A percentile compares a stretch with the other conserved stretches of the same genome.
These are phyloP conservation scores for Pocota personata DNA, from an alignment of 2,888 invertebrate species.

Conservation along the genomic window DNA sequence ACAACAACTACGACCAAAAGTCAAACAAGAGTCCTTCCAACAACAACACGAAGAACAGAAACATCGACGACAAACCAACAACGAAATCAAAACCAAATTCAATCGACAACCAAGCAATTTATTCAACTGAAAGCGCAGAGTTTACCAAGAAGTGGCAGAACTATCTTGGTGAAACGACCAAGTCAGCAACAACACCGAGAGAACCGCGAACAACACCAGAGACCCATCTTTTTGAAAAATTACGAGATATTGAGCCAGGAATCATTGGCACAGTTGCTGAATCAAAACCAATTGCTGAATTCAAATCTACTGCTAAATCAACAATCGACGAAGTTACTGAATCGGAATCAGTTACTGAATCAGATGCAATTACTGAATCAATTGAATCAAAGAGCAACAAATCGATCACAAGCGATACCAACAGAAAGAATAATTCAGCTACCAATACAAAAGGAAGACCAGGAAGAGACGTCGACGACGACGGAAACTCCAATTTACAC, in stretches of 20 bases:
- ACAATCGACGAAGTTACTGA: slow-evolving; percentile 26
- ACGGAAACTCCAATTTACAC: slow-evolving; percentile 42
- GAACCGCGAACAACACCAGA: slow-evolving; percentile 5
- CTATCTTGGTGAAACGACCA: slow-evolving; percentile 45
- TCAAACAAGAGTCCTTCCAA: slow-evolving; percentile 51
- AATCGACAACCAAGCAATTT: slow-evolving; percentile 41
- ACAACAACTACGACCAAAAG: slow-evolving; percentile 50
- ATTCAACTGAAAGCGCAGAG: slow-evolving; percentile 54
- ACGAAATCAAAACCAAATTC: slow-evolving; percentile 6
- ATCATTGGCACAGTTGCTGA: slow-evolving; percentile 36
- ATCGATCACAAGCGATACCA: slow-evolving; percentile 10
- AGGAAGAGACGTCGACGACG: slow-evolving; percentile 8
- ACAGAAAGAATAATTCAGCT: slow-evolving; percentile 36
- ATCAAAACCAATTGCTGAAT: slow-evolving; percentile 35
- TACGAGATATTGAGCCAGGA: slow-evolving; percentile 71
- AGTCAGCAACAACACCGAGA: not conserved
- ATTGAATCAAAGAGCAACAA: slow-evolving; percentile 31
- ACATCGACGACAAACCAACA: slow-evolving; percentile 33
- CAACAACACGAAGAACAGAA: slow-evolving; percentile 22
- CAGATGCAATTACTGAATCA: slow-evolving; percentile 39
- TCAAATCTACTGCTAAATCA: slow-evolving; percentile 32
- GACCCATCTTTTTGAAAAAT: slow-evolving; percentile 47
- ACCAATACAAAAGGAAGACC: slow-evolving; percentile 39
- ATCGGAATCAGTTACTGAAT: slow-evolving; percentile 15
- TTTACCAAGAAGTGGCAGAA: slow-evolving; percentile 48